Evolutionary conservation across 2,888 invertebrate genomes (phyloP).

Genomic region (Creontiades dilutus): DNA sequence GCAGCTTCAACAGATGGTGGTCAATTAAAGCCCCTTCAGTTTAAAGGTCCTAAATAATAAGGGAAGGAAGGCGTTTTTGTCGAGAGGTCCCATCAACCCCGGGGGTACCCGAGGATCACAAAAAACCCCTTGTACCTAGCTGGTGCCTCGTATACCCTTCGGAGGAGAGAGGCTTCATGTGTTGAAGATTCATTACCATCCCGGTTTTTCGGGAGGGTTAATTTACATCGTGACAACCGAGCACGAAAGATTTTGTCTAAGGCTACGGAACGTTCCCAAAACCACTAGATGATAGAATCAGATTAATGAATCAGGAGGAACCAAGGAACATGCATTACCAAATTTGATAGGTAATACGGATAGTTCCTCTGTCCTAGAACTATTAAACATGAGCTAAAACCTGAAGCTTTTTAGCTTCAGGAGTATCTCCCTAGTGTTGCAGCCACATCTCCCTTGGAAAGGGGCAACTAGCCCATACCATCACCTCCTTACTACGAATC

Average conservation of each 20-base stretch:
- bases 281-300: neutral
- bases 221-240: constrained; percentile 59
- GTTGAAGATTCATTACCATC: constrained; percentile 36
- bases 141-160: neutral
- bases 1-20: constrained; percentile 50
- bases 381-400: too few relatives aligned
- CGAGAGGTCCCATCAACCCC: neutral
- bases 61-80: constrained; percentile 43
- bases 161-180: constrained; percentile 50
- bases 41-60: constrained; percentile 66
- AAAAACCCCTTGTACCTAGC: constrained; percentile 47
- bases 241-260: constrained; percentile 36
- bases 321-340: too few relatives aligned
- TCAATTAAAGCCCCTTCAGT: constrained; percentile 61
- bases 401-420: too few relatives aligned
- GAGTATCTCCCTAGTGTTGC: too few relatives aligned
- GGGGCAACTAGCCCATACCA: too few relatives aligned
- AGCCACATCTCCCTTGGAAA: too few relatives aligned
- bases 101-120: constrained; percentile 8
- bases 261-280: neutral
- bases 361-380: too few relatives aligned
- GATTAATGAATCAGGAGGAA: too few relatives aligned
- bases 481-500: too few relatives aligned
- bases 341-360: too few relatives aligned
- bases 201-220: constrained; percentile 40